phyloP scores from a whole-genome alignment of 2,888 invertebrate genomes.

The Napeogenes sylphis region DNA sequence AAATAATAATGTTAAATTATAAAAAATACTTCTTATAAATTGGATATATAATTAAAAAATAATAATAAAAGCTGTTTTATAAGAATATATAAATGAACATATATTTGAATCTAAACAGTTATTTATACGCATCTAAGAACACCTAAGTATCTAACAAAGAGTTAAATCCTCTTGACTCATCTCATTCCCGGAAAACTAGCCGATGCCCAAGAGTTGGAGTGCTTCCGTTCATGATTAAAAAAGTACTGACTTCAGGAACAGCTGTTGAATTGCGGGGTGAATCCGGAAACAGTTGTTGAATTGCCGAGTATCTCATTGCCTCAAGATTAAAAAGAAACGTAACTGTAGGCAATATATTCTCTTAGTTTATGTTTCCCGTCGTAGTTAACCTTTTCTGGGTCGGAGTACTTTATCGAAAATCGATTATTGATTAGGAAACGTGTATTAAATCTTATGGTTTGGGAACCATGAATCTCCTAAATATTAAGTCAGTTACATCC shows the following conservation, averaged over 20 bases:
- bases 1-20: no score
- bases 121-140: no score
- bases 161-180: constrained; percentile 3
- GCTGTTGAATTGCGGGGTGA: constrained; percentile 24
- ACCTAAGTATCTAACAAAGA: not conserved
- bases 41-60: no score
- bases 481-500: no score
- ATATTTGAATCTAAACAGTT: no score
- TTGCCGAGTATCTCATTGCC: constrained; percentile 5
- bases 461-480: no score
- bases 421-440: not conserved
- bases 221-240: constrained; percentile 27
- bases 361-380: not conserved
- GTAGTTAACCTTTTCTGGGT: constrained; percentile 2
- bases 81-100: no score
- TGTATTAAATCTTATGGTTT: no score
- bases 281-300: constrained; percentile 22
- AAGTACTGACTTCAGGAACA: constrained; percentile 28
- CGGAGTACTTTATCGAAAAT: not conserved
- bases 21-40: no score
- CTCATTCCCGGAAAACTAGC: constrained; percentile 15
- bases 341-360: constrained; percentile 1
- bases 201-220: constrained; percentile 26
- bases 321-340: constrained; percentile 2
- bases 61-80: no score